Conservation (phyloP, 1,140 invertebrate genomes). For the Monomorium pharaonis region DNA sequence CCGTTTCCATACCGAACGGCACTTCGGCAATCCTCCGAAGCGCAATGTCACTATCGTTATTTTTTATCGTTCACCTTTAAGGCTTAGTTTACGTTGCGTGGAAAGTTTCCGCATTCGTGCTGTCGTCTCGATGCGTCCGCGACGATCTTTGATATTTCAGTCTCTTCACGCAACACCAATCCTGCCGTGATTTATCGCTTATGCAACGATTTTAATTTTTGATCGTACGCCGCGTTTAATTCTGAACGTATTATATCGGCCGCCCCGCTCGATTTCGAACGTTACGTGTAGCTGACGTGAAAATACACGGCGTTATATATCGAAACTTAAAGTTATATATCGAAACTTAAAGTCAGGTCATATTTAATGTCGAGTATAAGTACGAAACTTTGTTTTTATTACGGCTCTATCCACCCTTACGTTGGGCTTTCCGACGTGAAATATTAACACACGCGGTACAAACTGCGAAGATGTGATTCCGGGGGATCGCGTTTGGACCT, state of each 20-base stretch:
- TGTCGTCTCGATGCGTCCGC: background rate
- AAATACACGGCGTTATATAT: background rate
- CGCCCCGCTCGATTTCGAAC: too few relatives aligned
- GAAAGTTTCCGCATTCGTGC: background rate
- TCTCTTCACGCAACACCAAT: background rate
- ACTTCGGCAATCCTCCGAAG: background rate
- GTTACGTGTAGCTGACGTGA: background rate
- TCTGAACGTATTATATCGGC: too few relatives aligned
- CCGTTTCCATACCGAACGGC: background rate
- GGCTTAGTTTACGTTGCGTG: background rate
- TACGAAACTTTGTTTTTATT: background rate
- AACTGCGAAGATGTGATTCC: constrained; percentile 34
- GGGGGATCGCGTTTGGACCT: constrained; percentile 37
- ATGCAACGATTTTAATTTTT: background rate
- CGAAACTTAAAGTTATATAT: background rate
- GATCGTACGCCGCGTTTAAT: background rate
- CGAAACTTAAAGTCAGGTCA: background rate
- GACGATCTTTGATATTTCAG: background rate
- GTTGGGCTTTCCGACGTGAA: background rate
- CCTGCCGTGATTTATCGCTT: background rate
- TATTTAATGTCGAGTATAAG: background rate
- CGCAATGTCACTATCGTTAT: background rate
- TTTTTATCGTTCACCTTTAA: background rate
- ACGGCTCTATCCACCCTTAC: background rate
- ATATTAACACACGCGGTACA: constrained; percentile 45